These are phyloP conservation scores for Mystacornis crossleyi DNA, from an alignment of 2,113 vertebrate species.

Conservation along the genomic window DNA sequence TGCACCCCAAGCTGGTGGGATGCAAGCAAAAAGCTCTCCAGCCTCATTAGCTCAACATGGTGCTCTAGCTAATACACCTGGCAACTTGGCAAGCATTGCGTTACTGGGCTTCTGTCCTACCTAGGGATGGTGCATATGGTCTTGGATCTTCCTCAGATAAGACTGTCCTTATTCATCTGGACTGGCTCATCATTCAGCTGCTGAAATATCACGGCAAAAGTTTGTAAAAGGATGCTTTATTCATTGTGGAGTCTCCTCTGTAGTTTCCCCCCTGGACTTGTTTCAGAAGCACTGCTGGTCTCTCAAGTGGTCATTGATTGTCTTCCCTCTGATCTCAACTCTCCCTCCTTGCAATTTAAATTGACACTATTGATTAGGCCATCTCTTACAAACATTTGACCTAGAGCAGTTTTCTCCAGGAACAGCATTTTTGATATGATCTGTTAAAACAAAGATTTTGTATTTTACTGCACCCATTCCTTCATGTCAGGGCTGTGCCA, in stretches of 20 bases:
- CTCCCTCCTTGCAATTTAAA: neutral
- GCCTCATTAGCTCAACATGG: neutral
- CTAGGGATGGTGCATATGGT: accelerated
- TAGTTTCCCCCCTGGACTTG: neutral
- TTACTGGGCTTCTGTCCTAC: neutral
- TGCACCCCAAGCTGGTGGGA: neutral
- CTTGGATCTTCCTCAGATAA: neutral
- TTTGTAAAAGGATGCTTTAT: neutral
- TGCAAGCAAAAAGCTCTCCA: neutral
- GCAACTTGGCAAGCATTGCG: neutral
- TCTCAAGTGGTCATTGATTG: neutral
- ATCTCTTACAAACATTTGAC: neutral
- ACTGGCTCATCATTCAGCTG: neutral
- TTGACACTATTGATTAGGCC: neutral
- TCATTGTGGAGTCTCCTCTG: neutral
- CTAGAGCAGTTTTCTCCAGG: neutral
- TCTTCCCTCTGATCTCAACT: neutral
- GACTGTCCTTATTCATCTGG: neutral
- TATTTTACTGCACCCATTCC: neutral
- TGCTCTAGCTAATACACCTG: neutral
- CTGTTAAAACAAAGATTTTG: neutral
- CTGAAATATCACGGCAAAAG: neutral
- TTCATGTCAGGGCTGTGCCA: neutral
- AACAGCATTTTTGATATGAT: neutral
- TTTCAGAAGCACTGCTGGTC: neutral